These are phyloP conservation scores for Colinus virginianus DNA, from an alignment of 2,113 vertebrate genomes.

Conservation along the genomic window DNA sequence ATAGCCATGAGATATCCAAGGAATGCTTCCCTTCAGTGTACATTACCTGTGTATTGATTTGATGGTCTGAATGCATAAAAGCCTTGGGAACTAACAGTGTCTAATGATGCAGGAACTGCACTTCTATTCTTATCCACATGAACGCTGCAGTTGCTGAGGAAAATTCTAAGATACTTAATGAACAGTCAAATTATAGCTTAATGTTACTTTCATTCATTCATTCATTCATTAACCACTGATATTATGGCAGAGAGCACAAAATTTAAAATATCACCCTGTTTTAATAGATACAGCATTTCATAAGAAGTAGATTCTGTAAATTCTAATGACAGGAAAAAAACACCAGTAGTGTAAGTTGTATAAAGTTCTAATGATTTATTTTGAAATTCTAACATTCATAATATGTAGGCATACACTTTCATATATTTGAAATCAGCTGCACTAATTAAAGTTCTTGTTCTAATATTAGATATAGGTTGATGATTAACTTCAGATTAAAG, in stretches of 20 bases:
- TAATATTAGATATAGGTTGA: neutral
- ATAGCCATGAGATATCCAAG: slow-evolving; percentile 49
- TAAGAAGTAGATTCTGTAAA: neutral
- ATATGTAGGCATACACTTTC: neutral
- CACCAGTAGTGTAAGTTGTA: neutral
- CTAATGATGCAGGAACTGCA: slow-evolving; percentile 50
- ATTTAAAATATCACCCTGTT: neutral
- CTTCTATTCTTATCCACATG: slow-evolving; percentile 25
- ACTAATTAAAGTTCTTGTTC: neutral
- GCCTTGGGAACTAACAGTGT: slow-evolving; percentile 2
- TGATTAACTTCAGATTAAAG: neutral
- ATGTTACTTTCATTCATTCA: slow-evolving; percentile 31
- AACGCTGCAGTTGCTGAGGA: slow-evolving; percentile 25
- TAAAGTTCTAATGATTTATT: neutral
- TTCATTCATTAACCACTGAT: neutral
- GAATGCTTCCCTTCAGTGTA: slow-evolving; percentile 31
- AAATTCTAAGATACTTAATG: slow-evolving; percentile 24
- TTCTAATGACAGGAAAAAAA: neutral
- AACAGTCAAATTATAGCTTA: slow-evolving; percentile 24
- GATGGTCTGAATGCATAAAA: slow-evolving; percentile 35
- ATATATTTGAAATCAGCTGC: neutral
- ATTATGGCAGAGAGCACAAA: neutral
- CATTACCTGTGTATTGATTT: slow-evolving; percentile 54
- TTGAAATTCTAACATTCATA: neutral
- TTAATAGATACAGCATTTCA: neutral